Evolutionary conservation across 2,888 invertebrate genomes (phyloP).

Genomic region (Vandiemenella viatica): DNA sequence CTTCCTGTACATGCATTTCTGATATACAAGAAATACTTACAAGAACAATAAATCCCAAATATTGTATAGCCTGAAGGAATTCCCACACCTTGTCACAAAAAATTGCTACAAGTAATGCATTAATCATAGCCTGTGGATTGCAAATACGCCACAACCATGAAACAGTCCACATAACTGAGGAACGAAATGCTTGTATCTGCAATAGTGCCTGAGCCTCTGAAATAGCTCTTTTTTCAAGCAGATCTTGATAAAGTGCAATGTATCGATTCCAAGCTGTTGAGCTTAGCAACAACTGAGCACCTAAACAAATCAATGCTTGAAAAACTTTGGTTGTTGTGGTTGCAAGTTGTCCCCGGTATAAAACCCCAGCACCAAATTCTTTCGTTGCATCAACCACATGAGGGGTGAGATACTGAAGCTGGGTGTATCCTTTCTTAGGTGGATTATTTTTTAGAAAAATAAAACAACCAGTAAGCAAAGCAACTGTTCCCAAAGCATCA

Average conservation of each 20-base stretch:
- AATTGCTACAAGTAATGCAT: conserved; percentile 56
- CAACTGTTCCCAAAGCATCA: conserved; percentile 60
- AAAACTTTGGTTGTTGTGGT: conserved; percentile 49
- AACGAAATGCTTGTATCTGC: conserved; percentile 43
- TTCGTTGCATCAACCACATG: conserved; percentile 33
- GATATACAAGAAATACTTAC: conserved; percentile 50
- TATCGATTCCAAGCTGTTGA: conserved; percentile 74
- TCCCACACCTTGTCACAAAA: conserved; percentile 72
- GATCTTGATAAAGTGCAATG: conserved; percentile 61
- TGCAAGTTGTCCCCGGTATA: conserved; percentile 51
- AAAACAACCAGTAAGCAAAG: conserved; percentile 52
- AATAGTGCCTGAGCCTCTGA: conserved; percentile 33
- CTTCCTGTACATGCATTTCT: conserved; percentile 53
- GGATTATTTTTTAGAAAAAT: conserved; percentile 56
- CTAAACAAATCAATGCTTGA: conserved; percentile 47
- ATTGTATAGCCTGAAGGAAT: conserved; percentile 53
- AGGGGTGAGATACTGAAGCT: conserved; percentile 40
- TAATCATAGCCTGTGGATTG: conserved; percentile 63
- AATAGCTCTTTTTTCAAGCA: conserved; percentile 41
- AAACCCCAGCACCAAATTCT: conserved; percentile 36
- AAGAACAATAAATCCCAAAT: conserved; percentile 52
- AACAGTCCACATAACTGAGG: conserved; percentile 57
- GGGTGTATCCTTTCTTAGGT: conserved; percentile 55
- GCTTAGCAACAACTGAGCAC: conserved; percentile 55
- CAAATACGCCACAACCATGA: conserved; percentile 61